Evolutionary conservation across 1,140 invertebrate genomes (phyloP).

Genomic region (Tachypleus tridentatus): DNA sequence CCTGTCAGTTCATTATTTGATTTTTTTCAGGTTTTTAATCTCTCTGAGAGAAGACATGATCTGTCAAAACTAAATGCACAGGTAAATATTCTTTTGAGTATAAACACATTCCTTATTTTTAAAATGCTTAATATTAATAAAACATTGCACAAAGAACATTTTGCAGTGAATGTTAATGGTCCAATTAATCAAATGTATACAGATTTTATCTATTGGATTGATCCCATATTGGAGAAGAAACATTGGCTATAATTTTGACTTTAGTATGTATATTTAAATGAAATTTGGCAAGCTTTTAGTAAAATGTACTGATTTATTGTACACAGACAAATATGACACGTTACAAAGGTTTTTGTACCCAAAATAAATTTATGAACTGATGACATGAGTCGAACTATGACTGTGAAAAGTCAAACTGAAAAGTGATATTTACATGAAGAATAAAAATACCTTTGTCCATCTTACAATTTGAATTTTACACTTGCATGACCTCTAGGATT

Average conservation of each 20-base stretch:
- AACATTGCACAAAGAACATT: conserved; percentile 1
- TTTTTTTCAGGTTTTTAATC: conserved; percentile 65
- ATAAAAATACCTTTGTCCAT: too few species aligned
- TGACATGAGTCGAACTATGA: too few species aligned
- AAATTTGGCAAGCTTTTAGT: too few species aligned
- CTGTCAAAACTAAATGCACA: conserved; percentile 38
- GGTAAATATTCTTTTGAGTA: conserved; percentile 19
- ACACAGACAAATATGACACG: too few species aligned
- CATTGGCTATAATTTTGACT: not conserved
- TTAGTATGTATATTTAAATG: not conserved
- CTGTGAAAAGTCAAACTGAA: too few species aligned
- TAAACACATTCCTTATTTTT: not conserved
- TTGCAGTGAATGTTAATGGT: not conserved
- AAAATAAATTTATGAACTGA: too few species aligned
- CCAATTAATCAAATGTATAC: not conserved
- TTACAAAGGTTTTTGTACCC: too few species aligned
- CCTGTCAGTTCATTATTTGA: not conserved
- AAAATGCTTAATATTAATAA: not conserved
- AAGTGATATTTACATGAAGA: too few species aligned
- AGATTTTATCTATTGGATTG: conserved; percentile 1
- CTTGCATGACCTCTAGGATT: too few species aligned
- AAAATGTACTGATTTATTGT: too few species aligned
- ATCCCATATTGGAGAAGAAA: not conserved
- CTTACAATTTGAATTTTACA: too few species aligned
- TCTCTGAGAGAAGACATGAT: conserved; percentile 57